phyloP scores from a whole-genome alignment of 2,797 vertebrate species.

The Galago senegalensis region DNA sequence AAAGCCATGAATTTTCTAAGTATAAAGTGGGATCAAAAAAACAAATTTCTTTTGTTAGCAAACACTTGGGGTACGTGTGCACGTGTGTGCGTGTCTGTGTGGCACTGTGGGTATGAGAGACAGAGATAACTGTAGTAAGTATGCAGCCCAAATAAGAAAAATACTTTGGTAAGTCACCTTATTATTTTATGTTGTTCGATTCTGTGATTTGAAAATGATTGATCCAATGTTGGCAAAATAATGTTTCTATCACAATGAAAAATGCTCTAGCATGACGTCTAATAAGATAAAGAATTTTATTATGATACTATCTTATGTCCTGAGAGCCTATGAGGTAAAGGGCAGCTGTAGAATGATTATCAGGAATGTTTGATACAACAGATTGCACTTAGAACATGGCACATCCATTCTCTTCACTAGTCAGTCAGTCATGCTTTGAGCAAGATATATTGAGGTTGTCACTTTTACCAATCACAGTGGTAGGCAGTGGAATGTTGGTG shows the following conservation, averaged over 20 bases:
- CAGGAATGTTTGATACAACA: neutral
- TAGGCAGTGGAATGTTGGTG: neutral
- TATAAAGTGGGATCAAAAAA: neutral
- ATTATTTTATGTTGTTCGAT: neutral
- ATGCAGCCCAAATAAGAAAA: neutral
- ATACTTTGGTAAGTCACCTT: slow-evolving; percentile 30
- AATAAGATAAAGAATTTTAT: neutral
- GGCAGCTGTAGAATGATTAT: neutral
- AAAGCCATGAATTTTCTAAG: slow-evolving; percentile 48
- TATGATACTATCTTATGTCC: neutral
- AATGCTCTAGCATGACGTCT: neutral
- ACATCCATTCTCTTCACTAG: neutral
- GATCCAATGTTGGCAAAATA: neutral
- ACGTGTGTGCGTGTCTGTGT: neutral
- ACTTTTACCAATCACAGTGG: neutral
- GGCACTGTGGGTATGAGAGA: neutral
- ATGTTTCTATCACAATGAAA: neutral
- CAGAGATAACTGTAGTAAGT: neutral
- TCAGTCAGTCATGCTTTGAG: neutral
- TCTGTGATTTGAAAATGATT: slow-evolving; percentile 28
- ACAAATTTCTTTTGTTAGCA: slow-evolving; percentile 59
- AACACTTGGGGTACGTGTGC: neutral
- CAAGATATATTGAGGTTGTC: neutral
- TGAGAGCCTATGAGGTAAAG: neutral
- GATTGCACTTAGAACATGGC: neutral